Evolutionary conservation across 2,113 vertebrate genomes (phyloP), one percentile per base, ranked within the genome.

Genomic region (Formicarius rufipectus): DNA sequence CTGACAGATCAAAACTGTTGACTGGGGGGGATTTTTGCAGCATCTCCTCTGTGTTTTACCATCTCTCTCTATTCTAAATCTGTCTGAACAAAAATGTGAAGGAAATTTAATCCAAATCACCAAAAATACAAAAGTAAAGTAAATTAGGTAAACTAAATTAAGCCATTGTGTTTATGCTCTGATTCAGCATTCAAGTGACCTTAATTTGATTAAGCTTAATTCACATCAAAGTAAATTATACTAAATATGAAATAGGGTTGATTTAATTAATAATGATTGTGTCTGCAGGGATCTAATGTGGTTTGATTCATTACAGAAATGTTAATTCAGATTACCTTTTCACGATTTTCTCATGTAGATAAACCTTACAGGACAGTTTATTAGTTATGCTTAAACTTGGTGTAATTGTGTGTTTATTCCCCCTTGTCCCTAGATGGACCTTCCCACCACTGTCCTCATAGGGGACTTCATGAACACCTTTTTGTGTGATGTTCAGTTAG

Each of bases 261-360:
- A 91, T 89, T 86, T 97, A 96, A 96, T 97, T 97, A 97, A 97
- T 96, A 93, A 84, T 60, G 83, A 93, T 68, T 78, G 60, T 77
- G 86, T 97, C 95, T 95, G 86, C 76, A 72, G 95, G 93, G 96
- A 97, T 95, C 73, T 95, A 59, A 89, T 72, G 64, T 75, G 73
- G 64, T 95, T 95, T 93, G 69, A 95, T 93, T 97, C 68, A 91
- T 95, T 92, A 94, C 53, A 37, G 80, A 88, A 90, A 87, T 77
- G 80, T 75, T 95, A 93, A 75, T 92, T 95, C 94, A 95, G 89
- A 96, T 96, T 96, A 78, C 69, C 22, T 75, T 89, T 84, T 60
- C 37, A 31, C 35, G 93, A 56, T 89, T 90, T 86, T 63, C 55
- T 80, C 31, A 14, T 83, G 67, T 50, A 92, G 47, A 47, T 87